A percentile compares a stretch with the other conserved stretches of the same genome.
Evolutionary conservation across 2,888 invertebrate species (phyloP).

Genomic region (Drosophila hamatofila): DNA sequence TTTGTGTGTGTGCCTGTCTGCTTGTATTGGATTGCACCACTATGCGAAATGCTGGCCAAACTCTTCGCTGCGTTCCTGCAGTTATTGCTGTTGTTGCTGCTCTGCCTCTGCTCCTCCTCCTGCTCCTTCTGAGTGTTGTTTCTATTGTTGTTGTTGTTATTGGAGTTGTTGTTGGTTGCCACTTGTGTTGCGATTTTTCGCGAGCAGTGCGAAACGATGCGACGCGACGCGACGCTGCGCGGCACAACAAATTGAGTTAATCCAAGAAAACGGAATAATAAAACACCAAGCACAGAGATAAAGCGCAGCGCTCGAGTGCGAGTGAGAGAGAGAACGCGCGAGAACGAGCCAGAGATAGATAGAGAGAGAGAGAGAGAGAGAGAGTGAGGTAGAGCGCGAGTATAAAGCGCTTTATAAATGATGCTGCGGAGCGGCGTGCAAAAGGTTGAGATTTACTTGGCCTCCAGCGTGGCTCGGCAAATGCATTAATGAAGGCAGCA

Average conservation of each 20-base stretch:
- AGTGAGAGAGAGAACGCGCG: constrained; percentile 11
- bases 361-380: constrained; percentile 17
- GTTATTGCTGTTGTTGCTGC: constrained; percentile 34
- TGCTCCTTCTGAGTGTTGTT: constrained; percentile 9
- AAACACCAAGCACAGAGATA: constrained; percentile 50
- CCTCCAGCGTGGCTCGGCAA: constrained; percentile 57
- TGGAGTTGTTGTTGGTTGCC: constrained; percentile 42
- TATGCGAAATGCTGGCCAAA: constrained; percentile 55
- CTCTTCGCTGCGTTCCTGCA: constrained; percentile 52
- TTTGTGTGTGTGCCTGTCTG: constrained; percentile 30
- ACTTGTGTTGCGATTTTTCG: constrained; percentile 70
- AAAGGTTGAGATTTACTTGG: constrained; percentile 78
- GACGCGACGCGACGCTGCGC: constrained; percentile 28
- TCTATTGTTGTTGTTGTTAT: constrained; percentile 14
- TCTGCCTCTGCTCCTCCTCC: background rate
- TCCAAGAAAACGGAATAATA: constrained; percentile 81
- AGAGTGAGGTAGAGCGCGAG: constrained; percentile 7
- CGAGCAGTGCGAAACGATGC: constrained; percentile 33
- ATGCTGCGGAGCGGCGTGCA: constrained; percentile 61
- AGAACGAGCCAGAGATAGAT: background rate
- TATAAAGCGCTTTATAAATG: constrained; percentile 72
- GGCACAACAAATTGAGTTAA: constrained; percentile 80
- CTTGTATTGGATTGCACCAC: constrained; percentile 64
- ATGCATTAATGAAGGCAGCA: constrained; percentile 74
- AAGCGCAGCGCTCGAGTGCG: constrained; percentile 4